Evolutionary conservation across 2,888 invertebrate species (phyloP).

Genomic region (Rotaria sp.): DNA sequence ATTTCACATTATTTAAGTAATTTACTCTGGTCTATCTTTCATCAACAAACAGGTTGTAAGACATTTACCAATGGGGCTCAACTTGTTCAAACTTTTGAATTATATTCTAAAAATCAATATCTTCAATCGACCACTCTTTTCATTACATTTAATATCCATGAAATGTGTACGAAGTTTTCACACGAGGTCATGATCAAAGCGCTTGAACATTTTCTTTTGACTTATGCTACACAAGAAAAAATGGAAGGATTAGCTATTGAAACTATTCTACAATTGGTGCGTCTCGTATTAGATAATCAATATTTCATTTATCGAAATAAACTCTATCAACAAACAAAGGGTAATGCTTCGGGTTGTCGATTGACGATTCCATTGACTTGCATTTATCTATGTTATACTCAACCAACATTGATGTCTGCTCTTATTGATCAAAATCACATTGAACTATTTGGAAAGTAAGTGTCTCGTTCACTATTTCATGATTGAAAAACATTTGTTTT

Average conservation of each 20-base stretch:
- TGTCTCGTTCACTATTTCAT: no score
- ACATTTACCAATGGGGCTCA: neutral
- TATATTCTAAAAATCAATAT: neutral
- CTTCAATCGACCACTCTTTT: neutral
- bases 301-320: neutral
- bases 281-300: neutral
- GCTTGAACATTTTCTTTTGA: neutral
- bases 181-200: neutral
- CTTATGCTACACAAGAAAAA: neutral
- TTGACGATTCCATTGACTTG: neutral
- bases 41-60: neutral
- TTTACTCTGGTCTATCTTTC: neutral
- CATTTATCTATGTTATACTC: neutral
- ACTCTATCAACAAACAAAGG: neutral
- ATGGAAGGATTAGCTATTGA: neutral
- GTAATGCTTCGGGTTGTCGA: neutral
- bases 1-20: neutral
- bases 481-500: no score
- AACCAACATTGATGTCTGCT: neutral
- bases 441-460: neutral
- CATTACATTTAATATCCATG: neutral
- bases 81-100: neutral
- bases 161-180: neutral
- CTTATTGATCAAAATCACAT: neutral
- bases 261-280: neutral